Percentiles rank a stretch among this genome's conserved stretches.
Evolutionary conservation across 2,113 vertebrate species (phyloP).

Genomic region (Cebus imitator): DNA sequence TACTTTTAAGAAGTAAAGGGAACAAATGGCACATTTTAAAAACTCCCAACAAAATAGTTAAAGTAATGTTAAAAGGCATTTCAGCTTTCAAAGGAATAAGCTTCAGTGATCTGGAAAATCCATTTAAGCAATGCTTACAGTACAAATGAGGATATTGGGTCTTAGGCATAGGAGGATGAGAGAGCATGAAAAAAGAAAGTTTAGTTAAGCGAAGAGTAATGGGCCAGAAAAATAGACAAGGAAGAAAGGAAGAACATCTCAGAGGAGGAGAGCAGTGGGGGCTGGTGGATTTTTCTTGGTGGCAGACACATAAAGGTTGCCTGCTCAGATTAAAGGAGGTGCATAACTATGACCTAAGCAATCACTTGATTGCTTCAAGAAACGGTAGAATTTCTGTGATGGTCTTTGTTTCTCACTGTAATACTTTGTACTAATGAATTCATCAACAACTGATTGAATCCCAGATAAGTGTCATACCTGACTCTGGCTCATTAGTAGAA

Average conservation of each 20-base stretch:
- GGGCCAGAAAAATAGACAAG: neutral
- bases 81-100: conserved; percentile 42
- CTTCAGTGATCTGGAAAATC: conserved; percentile 46
- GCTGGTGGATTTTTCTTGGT: neutral
- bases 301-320: neutral
- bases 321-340: neutral
- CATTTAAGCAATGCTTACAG: conserved; percentile 15
- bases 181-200: neutral
- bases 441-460: neutral
- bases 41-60: conserved; percentile 14
- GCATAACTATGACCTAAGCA: neutral
- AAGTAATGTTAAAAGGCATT: neutral
- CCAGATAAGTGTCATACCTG: neutral
- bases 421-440: neutral
- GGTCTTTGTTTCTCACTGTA: neutral
- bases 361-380: neutral
- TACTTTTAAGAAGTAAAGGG: conserved; percentile 33
- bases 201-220: conserved; percentile 16
- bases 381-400: conserved; percentile 1
- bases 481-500: neutral
- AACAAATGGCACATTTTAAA: neutral
- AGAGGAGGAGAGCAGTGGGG: neutral
- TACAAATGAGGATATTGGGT: neutral
- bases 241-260: neutral
- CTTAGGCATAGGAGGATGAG: conserved; percentile 13